Percentiles rank a stretch among this genome's conserved stretches.
These are phyloP conservation scores for Leucoraja ocellata DNA, from an alignment of 2,797 vertebrate genomes.

Conservation along the genomic window DNA sequence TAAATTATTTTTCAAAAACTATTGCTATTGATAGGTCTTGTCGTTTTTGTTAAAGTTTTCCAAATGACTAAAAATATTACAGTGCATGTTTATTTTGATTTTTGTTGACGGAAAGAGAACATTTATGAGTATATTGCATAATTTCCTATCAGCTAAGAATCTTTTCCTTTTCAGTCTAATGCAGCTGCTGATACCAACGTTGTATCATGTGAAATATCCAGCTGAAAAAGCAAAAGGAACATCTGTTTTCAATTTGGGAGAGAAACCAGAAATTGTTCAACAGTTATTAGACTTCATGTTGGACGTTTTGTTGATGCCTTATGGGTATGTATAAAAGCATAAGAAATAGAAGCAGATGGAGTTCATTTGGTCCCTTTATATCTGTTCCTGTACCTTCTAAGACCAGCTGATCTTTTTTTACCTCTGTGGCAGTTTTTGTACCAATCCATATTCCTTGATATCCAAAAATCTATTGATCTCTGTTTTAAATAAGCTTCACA, in stretches of 20 bases:
- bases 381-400: too few relatives aligned
- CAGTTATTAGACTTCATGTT: slow-evolving; percentile 96
- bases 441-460: too few relatives aligned
- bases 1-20: background rate
- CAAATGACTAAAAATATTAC: background rate
- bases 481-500: too few relatives aligned
- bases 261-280: slow-evolving; percentile 95
- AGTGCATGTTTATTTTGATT: too few relatives aligned
- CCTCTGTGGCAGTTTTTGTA: background rate
- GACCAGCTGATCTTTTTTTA: too few relatives aligned
- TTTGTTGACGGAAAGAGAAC: too few relatives aligned
- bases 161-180: slow-evolving; percentile 76
- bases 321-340: slow-evolving; percentile 68
- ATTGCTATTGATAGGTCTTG: background rate
- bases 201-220: slow-evolving; percentile 95
- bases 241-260: slow-evolving; percentile 82
- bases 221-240: slow-evolving; percentile 73
- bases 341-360: too few relatives aligned
- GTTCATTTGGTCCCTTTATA: too few relatives aligned
- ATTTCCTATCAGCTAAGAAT: slow-evolving; percentile 41
- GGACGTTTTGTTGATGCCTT: slow-evolving; percentile 97
- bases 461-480: too few relatives aligned
- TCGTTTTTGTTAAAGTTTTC: background rate
- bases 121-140: background rate
- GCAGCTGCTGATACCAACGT: slow-evolving; percentile 93